Conservation (phyloP, 2,797 vertebrate genomes). For the Pelodytes ibericus region DNA sequence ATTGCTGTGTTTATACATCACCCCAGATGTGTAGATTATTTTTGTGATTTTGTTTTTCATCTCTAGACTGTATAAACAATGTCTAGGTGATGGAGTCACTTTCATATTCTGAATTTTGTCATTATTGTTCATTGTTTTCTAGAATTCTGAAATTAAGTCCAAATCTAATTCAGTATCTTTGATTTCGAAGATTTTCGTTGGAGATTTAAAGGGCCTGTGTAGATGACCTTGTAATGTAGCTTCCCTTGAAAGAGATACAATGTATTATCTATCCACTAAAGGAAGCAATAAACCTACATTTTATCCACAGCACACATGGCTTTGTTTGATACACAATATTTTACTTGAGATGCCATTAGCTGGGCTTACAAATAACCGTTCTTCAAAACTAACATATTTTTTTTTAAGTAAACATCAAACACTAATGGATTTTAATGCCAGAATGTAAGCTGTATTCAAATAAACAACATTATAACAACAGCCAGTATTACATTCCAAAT, state of each 20-base stretch:
- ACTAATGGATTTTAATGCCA: slow-evolving; percentile 35
- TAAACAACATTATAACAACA: slow-evolving; percentile 15
- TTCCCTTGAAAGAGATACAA: not conserved
- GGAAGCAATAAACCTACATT: not conserved
- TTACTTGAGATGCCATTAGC: not conserved
- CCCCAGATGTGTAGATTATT: too few relatives aligned
- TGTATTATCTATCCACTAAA: not conserved
- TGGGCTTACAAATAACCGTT: not conserved
- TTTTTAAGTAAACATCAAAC: slow-evolving; percentile 11
- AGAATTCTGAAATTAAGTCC: too few relatives aligned
- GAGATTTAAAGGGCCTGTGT: not conserved
- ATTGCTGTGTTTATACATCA: too few relatives aligned
- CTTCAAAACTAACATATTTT: not conserved
- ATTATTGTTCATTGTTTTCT: too few relatives aligned
- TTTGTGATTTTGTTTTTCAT: too few relatives aligned
- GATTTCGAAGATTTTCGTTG: not conserved
- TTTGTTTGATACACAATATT: not conserved
- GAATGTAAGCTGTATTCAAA: slow-evolving; percentile 17
- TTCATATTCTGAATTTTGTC: too few relatives aligned
- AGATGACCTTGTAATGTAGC: not conserved
- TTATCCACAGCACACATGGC: not conserved
- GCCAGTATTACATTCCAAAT: not conserved
- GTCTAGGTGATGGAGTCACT: too few relatives aligned
- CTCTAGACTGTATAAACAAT: too few relatives aligned
- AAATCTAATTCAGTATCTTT: too few relatives aligned